Percentiles rank a stretch among this genome's conserved stretches.
These are phyloP conservation scores for Ophion costatus DNA, from an alignment of 2,888 invertebrate species.

Conservation along the genomic window DNA sequence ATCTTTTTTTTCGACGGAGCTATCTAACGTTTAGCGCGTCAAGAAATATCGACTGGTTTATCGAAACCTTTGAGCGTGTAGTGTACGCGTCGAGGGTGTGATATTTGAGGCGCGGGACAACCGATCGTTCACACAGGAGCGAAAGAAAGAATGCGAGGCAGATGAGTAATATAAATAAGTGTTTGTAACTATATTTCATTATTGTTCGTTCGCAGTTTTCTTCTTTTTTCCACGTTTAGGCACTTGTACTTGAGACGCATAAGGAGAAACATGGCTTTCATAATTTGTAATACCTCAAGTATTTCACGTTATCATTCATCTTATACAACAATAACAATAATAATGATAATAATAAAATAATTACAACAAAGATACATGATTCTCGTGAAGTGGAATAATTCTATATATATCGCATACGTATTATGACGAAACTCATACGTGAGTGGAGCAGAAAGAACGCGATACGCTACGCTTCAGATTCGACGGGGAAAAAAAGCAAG, in stretches of 20 bases:
- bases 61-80: too few species aligned
- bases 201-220: constrained; percentile 60
- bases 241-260: constrained; percentile 67
- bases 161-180: constrained; percentile 50
- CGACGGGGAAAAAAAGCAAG: background rate
- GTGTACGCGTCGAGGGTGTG: background rate
- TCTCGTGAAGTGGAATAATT: constrained; percentile 52
- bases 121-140: constrained; percentile 15
- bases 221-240: constrained; percentile 51
- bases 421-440: background rate
- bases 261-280: constrained; percentile 31
- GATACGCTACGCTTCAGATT: background rate
- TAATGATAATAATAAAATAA: constrained; percentile 38
- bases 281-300: constrained; percentile 53
- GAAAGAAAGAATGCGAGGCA: constrained; percentile 18
- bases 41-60: too few species aligned
- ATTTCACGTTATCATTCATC: constrained; percentile 61
- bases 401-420: background rate
- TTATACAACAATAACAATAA: constrained; percentile 51
- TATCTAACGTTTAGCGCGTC: too few species aligned
- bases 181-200: constrained; percentile 64
- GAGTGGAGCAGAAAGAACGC: background rate
- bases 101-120: constrained; percentile 5
- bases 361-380: constrained; percentile 58
- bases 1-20: too few species aligned